Conservation (phyloP, 2,113 vertebrate genomes). For the Proterorhinus semilunaris region DNA sequence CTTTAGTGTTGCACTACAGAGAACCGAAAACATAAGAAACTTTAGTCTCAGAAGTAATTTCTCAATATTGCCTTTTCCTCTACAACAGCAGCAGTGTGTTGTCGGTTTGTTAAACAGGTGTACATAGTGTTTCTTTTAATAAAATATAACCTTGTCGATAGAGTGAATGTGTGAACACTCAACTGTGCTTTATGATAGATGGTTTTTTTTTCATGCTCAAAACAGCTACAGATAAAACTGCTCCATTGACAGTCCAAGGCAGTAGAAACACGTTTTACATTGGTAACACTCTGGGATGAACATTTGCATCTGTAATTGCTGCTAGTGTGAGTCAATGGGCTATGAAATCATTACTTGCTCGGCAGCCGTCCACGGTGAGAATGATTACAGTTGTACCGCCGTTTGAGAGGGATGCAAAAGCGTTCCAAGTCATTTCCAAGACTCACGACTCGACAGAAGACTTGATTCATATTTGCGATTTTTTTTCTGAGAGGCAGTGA, state of each 20-base stretch:
- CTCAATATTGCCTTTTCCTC: background rate
- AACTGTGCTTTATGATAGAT: background rate
- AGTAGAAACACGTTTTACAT: conserved; percentile 7
- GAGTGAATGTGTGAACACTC: background rate
- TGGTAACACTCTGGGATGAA: background rate
- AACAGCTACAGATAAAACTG: conserved; percentile 10
- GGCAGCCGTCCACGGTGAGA: conserved; percentile 17
- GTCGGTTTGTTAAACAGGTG: background rate
- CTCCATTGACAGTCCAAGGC: conserved; percentile 15
- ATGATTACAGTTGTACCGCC: conserved; percentile 39
- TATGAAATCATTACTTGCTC: conserved; percentile 35
- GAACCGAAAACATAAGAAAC: too few relatives aligned
- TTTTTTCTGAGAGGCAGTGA: too few relatives aligned
- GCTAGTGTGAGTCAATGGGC: conserved; percentile 20
- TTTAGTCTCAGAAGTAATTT: too few relatives aligned
- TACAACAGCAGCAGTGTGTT: background rate
- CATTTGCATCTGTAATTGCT: conserved; percentile 30
- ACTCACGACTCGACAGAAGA: too few relatives aligned
- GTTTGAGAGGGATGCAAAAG: conserved; percentile 22
- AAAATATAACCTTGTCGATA: background rate
- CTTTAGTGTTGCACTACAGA: too few relatives aligned
- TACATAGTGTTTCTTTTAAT: background rate
- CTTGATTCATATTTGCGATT: too few relatives aligned
- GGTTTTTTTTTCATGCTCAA: conserved; percentile 1
- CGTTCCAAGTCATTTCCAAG: background rate